Evolutionary conservation across 2,888 invertebrate genomes (phyloP), one percentile per base, ranked within the genome.

Genomic region (Aleiodes testaceus): DNA sequence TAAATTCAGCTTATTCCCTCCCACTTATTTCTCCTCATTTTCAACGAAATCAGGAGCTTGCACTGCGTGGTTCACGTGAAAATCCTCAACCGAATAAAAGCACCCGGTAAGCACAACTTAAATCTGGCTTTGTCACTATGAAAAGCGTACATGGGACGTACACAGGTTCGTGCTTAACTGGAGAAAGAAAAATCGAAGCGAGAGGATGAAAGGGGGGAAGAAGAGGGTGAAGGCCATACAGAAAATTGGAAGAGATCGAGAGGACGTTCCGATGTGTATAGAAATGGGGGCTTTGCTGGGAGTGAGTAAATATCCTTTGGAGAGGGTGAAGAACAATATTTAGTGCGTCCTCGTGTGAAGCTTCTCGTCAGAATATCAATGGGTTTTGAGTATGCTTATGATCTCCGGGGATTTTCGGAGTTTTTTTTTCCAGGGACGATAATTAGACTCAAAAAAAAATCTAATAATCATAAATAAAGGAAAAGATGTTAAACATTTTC

Each of bases 51-150:
- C 73, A 74, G 75, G 66, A 72, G 42, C 18, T 75, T 77, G 75
- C 66, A 26, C 26, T 26, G 26, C 26, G 64, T 61, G 45, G 71
- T 59, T 49, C 42, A 76, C 66, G 53, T 74, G 77, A 79, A 81
- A 82, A 80, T 79, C 81, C 79, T 74, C 77, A 36, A 14, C 12
- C 16, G 12, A 20, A 44, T 45, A 3, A 20, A 45, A 63, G n/a
- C 16, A 45, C 18, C 20, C 22, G 16, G 79, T 80, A 80, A 81
- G 80, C 82, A 77, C 76, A 78, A 80, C 79, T 84, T 82, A 82
- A 83, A 84, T 82, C 82, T 82, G 77, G 81, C 81, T 79, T 79
- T 81, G 79, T 81, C 82, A 81, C 78, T 78, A 77, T 77, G 77
- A 74, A 74, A 78, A 76, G 53, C 42, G 18, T 44, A 69, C 42